phyloP scores from a whole-genome alignment of 1,140 invertebrate genomes.

The Drosophila sucinea region DNA sequence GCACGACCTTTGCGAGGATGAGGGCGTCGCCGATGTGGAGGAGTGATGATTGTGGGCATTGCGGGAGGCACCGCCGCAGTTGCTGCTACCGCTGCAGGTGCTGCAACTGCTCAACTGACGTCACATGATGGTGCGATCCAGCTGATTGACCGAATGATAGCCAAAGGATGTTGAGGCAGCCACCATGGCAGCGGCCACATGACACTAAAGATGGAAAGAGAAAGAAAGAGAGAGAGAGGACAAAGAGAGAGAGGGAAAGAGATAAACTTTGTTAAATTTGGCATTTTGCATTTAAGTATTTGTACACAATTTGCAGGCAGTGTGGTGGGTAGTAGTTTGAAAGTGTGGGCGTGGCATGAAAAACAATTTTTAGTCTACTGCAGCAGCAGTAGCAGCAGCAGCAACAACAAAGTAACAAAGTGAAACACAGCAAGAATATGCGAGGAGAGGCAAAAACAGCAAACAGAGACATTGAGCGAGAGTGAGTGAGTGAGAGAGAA shows the following conservation, averaged over 20 bases:
- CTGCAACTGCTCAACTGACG: constrained; percentile 83
- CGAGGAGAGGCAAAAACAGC: constrained; percentile 38
- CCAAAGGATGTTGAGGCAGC: constrained; percentile 81
- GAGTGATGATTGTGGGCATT: constrained; percentile 66
- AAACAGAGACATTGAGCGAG: not conserved
- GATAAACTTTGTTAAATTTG: constrained; percentile 46
- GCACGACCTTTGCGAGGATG: constrained; percentile 70
- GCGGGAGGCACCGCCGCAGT: constrained; percentile 63
- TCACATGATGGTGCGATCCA: constrained; percentile 81
- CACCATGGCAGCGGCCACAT: constrained; percentile 82
- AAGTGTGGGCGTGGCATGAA: constrained; percentile 31
- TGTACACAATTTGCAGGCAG: constrained; percentile 71
- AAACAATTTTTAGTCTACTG: constrained; percentile 46
- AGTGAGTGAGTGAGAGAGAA: constrained; percentile 6
- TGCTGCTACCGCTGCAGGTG: constrained; percentile 82
- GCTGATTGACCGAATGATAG: constrained; percentile 81
- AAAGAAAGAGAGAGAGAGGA: not conserved
- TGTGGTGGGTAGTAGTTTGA: constrained; percentile 42
- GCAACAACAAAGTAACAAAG: constrained; percentile 60
- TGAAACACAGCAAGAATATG: constrained; percentile 36
- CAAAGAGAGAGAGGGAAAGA: constrained; percentile 16
- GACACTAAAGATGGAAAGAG: constrained; percentile 59
- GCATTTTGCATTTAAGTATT: constrained; percentile 51
- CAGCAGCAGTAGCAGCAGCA: constrained; percentile 41
- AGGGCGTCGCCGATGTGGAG: constrained; percentile 54